phyloP scores from a whole-genome alignment of 1,140 invertebrate species.

The Aphis gossypii region DNA sequence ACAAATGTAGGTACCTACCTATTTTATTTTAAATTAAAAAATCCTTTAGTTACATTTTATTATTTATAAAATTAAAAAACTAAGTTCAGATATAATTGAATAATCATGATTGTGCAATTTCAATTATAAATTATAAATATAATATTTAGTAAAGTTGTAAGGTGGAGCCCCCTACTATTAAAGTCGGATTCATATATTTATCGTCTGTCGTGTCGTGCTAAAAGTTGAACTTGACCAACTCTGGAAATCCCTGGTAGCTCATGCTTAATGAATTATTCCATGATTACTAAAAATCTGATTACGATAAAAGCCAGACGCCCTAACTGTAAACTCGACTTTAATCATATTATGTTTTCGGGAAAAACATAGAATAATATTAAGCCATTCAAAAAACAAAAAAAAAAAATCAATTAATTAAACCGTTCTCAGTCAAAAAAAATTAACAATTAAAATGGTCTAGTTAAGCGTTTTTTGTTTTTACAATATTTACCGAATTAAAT shows the following conservation, averaged over 20 bases:
- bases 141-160: not conserved
- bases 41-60: not conserved
- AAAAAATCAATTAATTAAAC: too few species aligned
- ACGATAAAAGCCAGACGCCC: too few species aligned
- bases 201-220: too few species aligned
- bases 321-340: too few species aligned
- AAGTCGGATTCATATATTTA: too few species aligned
- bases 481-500: not conserved
- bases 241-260: too few species aligned
- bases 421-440: not conserved
- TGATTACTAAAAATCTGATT: too few species aligned
- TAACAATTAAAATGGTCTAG: not conserved
- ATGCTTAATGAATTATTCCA: too few species aligned
- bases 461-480: not conserved
- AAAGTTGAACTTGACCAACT: too few species aligned
- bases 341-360: not conserved
- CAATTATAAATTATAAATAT: not conserved
- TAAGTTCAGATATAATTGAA: not conserved
- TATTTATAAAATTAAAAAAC: not conserved
- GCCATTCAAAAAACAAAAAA: not conserved
- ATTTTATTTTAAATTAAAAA: not conserved
- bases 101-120: not conserved
- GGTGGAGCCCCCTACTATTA: too few species aligned
- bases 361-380: not conserved
- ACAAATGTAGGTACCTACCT: not conserved